These are phyloP conservation scores for Naso thynnoides DNA, from an alignment of 2,797 vertebrate species.

Conservation along the genomic window DNA sequence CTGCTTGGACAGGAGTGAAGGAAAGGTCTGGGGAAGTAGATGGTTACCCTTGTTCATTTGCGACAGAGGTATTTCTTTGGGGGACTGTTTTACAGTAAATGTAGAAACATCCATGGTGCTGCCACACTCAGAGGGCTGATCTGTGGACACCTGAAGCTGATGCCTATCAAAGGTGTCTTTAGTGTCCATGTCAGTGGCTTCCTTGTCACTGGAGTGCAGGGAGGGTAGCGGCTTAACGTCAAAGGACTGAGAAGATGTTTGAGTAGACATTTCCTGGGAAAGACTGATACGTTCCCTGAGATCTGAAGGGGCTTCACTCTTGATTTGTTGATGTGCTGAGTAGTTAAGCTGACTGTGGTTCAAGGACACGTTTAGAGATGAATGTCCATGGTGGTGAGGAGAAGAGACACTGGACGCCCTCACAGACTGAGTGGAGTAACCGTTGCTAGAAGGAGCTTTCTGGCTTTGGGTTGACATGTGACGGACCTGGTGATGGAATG, in stretches of 20 bases:
- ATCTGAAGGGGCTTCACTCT: slow-evolving; percentile 69
- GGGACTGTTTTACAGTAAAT: slow-evolving; percentile 61
- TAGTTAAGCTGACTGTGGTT: slow-evolving; percentile 57
- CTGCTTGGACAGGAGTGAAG: slow-evolving; percentile 87
- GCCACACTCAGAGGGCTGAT: slow-evolving; percentile 62
- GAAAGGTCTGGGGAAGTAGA: slow-evolving; percentile 88
- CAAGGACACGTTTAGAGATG: slow-evolving; percentile 58
- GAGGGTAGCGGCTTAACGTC: slow-evolving; percentile 84
- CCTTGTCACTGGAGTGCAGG: slow-evolving; percentile 86
- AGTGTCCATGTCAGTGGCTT: slow-evolving; percentile 77
- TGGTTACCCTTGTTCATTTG: slow-evolving; percentile 76
- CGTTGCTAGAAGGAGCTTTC: slow-evolving; percentile 53
- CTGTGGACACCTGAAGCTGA: slow-evolving; percentile 61
- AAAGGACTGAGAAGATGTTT: slow-evolving; percentile 83
- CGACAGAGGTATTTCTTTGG: slow-evolving; percentile 51
- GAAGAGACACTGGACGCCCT: slow-evolving; percentile 73
- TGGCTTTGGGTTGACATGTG: slow-evolving; percentile 64
- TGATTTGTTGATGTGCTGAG: slow-evolving; percentile 56
- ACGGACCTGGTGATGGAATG: slow-evolving; percentile 78
- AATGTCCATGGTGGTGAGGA: slow-evolving; percentile 55
- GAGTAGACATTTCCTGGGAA: slow-evolving; percentile 81
- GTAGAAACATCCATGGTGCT: slow-evolving; percentile 52
- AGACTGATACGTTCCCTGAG: slow-evolving; percentile 68
- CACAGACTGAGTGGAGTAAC: slow-evolving; percentile 70
- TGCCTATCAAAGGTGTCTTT: slow-evolving; percentile 68